Base-by-base conservation (phyloP, 2,888 invertebrate species). In the Thecocarcelia acutangulata region DNA sequence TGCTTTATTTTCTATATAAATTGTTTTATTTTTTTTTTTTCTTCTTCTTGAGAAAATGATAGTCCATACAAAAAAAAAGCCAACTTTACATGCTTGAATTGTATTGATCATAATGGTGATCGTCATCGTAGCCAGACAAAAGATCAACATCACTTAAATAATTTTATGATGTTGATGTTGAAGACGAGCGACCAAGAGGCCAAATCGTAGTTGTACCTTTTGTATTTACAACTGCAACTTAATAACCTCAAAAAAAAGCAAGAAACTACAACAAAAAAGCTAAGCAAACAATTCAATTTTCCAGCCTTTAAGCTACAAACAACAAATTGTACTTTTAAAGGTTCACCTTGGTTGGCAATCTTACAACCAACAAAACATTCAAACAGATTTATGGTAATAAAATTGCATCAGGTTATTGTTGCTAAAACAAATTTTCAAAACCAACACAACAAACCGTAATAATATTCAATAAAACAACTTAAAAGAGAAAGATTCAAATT, bases 201-300 rank as follows among this genome's bases (percentile, higher is more conserved):
- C 80, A 73, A 40, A 58, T 68, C 61, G 50, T 68, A 50, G 52
- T 50, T 61, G 52, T 58, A 66, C 64, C 64, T 64, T 74, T 74
- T 13, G 37, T 64, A 48, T 61, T 61, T 69, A 68, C 40, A 74
- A 56, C 48, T 52, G 37, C 50, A 64, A 58, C 48, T 15, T 19
- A 61, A 63, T 33, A 63, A 63, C 46, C 21, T 1, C 19, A 76
- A 48, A 24, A 70, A 70, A 3, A 48, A 28, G 15, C 58, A 17
- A 24, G 44, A 58, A 58, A 21, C 37, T 19, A 8, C 13, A 59
- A 21, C 42, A 68, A 52, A 50, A 52, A 66, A 13, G 8, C 1
- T 9, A 21, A 78, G 42, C 48, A 59, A 82, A 82, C 82, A 82
- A 82, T 76, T 79, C 84, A 78, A 75, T 83, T 75, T 78, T 75